Evolutionary conservation across 2,797 vertebrate species (phyloP).

Genomic region (Nyctalus aviator): DNA sequence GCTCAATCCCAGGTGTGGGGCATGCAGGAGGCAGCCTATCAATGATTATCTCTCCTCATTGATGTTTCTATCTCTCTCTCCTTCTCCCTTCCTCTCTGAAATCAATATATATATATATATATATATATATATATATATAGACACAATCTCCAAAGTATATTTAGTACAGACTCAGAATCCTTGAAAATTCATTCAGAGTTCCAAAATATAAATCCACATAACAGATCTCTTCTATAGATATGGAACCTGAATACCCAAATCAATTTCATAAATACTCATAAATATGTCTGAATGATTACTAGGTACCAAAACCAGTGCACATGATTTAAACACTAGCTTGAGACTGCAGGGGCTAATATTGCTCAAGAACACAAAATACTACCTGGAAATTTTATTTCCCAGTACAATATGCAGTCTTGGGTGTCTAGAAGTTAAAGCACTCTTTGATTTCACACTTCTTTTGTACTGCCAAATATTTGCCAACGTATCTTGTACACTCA

Average conservation of each 20-base stretch:
- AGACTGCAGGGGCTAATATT: conserved; percentile 55
- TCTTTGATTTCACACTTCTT: conserved; percentile 48
- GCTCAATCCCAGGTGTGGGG: no score
- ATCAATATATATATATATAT: no score
- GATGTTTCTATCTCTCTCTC: no score
- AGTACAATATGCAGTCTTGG: background rate
- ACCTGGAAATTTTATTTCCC: conserved; percentile 30
- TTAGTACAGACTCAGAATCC: conserved; percentile 16
- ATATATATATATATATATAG: no score
- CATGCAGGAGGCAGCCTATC: no score
- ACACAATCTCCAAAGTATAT: background rate
- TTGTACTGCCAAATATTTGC: conserved; percentile 67
- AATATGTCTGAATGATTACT: conserved; percentile 70
- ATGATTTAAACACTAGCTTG: background rate
- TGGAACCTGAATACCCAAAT: conserved; percentile 53
- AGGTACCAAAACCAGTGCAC: conserved; percentile 33
- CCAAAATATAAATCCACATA: background rate
- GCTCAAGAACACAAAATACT: conserved; percentile 14
- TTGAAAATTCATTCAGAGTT: conserved; percentile 42
- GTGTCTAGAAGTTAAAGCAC: conserved; percentile 33
- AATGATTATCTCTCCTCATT: no score
- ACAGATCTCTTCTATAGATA: conserved; percentile 57
- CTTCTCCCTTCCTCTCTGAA: no score
- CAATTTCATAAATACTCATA: conserved; percentile 64
- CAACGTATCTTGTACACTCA: conserved; percentile 56